Evolutionary conservation across 2,797 vertebrate genomes (phyloP), one percentile per base, ranked within the genome.

Genomic region (Enteromius argenteus): DNA sequence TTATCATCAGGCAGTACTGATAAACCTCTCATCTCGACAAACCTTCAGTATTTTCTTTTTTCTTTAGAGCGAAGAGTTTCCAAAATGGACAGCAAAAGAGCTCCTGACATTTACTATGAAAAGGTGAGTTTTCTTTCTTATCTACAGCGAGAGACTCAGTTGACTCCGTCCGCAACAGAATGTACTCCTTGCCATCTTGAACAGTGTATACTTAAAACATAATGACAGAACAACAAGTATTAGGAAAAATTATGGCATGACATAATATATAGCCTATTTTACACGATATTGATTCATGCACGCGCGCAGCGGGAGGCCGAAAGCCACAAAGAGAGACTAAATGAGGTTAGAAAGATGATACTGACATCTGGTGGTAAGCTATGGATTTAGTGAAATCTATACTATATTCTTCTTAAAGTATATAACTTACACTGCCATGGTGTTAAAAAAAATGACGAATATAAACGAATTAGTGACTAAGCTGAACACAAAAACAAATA

Each of bases 181-280:
- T 96, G 95, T 96, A 96, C 93, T 96, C 96, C 95, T 96, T 96
- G 90, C 96, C 96, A 96, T 97, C 96, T 94, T 96, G 94, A 96
- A 96, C 95, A 95, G 96, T 93, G 93, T 93, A 96, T 92, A 95
- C 94, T 95, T 95, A 92, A 44, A 86, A 67, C 78, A 81, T 74
- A 62, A 95, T 88, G 95, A 96, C 93, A 96, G 96, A 96, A 96
- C 35, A 37, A 23, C 14, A 69, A 17, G 19, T 19, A 74, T 73
- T 37, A 79, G 46, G 1, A 44, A 32, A 14, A 51, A 37, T 21
- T 11, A 37, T 56, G 37, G 32, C 14, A 32, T 42, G 51, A 64
- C 13, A 35, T 72, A 19, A 42, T 30, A 51, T 30, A 56, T 32
- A 8, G 7, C 30, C 62, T 66, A 35, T 17, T 66, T 13, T 21